These are phyloP conservation scores for Myoxocephalus aenaeus DNA, from an alignment of 2,797 vertebrate species.

Conservation along the genomic window DNA sequence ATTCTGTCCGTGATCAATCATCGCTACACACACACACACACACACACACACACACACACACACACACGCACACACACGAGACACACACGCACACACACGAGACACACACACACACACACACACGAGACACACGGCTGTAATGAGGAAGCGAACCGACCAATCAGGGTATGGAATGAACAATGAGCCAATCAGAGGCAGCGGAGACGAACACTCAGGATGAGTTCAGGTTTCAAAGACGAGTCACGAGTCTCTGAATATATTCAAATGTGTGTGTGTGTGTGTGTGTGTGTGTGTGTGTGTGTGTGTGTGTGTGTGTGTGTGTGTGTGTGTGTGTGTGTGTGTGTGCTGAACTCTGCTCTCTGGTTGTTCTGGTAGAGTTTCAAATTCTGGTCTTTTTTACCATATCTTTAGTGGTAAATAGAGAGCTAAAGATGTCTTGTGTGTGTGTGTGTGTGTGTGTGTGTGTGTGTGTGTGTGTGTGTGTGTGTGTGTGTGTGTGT, in stretches of 20 bases:
- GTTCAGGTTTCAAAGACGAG: conserved; percentile 13
- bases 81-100: no score
- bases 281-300: no score
- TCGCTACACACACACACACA: no score
- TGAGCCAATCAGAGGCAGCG: not conserved
- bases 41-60: not conserved
- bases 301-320: not conserved
- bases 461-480: conserved; percentile 40
- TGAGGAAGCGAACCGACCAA: not conserved
- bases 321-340: not conserved
- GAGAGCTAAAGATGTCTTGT: conserved; percentile 25
- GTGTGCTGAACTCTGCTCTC: not conserved
- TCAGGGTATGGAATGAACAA: conserved; percentile 8
- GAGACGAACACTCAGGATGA: not conserved
- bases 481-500: conserved; percentile 28
- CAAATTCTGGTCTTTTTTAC: not conserved
- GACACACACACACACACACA: no score
- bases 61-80: no score
- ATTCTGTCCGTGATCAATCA: not conserved
- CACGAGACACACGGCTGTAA: not conserved
- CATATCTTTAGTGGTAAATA: conserved; percentile 42
- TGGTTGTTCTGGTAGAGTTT: conserved; percentile 17
- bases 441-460: conserved; percentile 5
- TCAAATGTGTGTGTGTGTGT: not conserved
- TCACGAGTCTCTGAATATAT: not conserved